Percentiles rank a stretch among this genome's conserved stretches.
These are phyloP conservation scores for Coboldia fuscipes DNA, from an alignment of 1,140 invertebrate species.

Conservation along the genomic window DNA sequence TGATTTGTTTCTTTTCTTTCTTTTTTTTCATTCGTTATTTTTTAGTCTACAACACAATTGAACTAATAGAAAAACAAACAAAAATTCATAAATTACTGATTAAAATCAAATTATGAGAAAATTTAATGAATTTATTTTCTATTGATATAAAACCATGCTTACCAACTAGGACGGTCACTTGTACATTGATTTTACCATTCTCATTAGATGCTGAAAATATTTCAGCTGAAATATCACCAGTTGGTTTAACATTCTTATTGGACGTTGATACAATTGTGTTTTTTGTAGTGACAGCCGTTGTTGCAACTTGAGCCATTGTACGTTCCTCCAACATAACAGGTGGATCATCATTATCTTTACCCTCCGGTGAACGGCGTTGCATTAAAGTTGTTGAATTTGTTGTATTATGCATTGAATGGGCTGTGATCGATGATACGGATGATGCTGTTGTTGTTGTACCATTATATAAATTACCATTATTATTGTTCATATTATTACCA, in stretches of 20 bases:
- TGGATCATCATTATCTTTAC: constrained; percentile 57
- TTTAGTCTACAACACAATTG: constrained; percentile 6
- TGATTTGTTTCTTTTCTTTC: too few relatives aligned
- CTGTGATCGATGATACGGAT: not conserved
- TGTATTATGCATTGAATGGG: too few relatives aligned
- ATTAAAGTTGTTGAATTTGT: not conserved
- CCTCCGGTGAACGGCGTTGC: constrained; percentile 37
- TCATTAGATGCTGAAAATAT: constrained; percentile 45
- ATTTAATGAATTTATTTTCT: constrained; percentile 15
- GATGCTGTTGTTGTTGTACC: not conserved
- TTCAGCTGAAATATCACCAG: constrained; percentile 6
- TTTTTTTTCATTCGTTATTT: too few relatives aligned
- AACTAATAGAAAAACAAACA: constrained; percentile 10
- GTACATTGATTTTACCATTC: constrained; percentile 76
- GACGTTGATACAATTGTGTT: too few relatives aligned
- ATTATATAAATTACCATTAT: not conserved
- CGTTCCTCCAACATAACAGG: constrained; percentile 32
- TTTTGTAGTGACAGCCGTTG: not conserved
- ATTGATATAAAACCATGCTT: constrained; percentile 7
- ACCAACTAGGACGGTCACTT: constrained; percentile 57
- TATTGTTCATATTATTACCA: constrained; percentile 3
- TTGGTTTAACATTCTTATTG: too few relatives aligned
- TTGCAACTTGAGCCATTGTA: constrained; percentile 3
- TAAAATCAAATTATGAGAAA: constrained; percentile 14
- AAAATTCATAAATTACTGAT: constrained; percentile 9